Conservation (phyloP, 2,113 vertebrate species). For the Crypturellus undulatus region DNA sequence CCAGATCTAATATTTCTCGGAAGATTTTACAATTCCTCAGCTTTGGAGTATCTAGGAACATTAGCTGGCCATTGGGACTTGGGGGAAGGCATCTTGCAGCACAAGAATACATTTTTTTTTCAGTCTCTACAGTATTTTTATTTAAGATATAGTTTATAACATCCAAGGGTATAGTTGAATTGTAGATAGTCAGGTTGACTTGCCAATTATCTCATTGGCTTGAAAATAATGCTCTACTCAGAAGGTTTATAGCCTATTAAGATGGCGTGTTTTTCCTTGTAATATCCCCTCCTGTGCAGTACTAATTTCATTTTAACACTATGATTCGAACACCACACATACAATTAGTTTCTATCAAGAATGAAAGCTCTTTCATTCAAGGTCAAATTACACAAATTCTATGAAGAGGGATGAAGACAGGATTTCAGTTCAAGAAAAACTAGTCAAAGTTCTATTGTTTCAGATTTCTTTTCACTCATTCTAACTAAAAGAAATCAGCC, state of each 20-base stretch:
- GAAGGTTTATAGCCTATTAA: conserved; percentile 40
- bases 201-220: background rate
- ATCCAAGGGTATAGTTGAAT: background rate
- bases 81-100: background rate
- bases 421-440: background rate
- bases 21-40: background rate
- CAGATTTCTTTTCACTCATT: background rate
- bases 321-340: conserved; percentile 25
- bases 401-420: background rate
- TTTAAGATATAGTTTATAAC: conserved; percentile 2
- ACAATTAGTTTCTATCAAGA: conserved; percentile 35
- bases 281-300: background rate
- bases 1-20: background rate
- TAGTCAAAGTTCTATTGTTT: background rate
- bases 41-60: background rate
- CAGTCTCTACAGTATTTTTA: background rate
- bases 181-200: background rate
- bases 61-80: background rate
- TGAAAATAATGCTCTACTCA: conserved; percentile 18
- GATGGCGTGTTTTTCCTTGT: conserved; percentile 13
- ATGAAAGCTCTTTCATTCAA: conserved; percentile 40
- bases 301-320: conserved; percentile 64
- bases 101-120: background rate
- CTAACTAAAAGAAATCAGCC: background rate
- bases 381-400: conserved; percentile 10